A percentile compares a stretch with the other conserved stretches of the same genome.
phyloP scores from a whole-genome alignment of 2,113 vertebrate species.

The Recurvirostra avosetta region DNA sequence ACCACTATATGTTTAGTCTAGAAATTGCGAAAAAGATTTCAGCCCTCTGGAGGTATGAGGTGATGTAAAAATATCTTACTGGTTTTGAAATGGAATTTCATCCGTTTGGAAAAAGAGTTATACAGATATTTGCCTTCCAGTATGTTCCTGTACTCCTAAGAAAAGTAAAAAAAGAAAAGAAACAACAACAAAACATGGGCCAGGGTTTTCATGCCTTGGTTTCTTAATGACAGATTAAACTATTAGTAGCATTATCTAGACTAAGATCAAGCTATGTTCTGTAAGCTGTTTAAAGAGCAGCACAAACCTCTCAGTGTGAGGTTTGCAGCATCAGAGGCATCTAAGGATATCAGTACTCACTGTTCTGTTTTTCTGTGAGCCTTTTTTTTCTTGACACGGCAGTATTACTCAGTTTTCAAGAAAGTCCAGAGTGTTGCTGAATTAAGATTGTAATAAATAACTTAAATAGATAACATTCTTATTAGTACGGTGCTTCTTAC shows the following conservation, averaged over 20 bases:
- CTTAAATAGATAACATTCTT: neutral
- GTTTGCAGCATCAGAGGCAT: neutral
- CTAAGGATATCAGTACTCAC: neutral
- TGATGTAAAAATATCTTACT: neutral
- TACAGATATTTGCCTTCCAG: neutral
- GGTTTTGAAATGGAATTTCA: neutral
- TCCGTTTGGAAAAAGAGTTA: neutral
- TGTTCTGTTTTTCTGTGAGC: neutral
- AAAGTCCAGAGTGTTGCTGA: neutral
- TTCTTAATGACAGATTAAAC: neutral
- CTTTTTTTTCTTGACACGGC: neutral
- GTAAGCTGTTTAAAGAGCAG: neutral
- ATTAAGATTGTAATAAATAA: neutral
- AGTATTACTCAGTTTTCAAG: neutral
- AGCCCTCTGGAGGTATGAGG: neutral
- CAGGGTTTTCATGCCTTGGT: neutral
- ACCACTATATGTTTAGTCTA: neutral
- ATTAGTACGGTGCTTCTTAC: neutral
- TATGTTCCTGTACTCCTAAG: neutral
- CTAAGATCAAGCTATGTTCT: neutral
- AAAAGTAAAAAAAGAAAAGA: neutral
- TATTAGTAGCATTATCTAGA: neutral
- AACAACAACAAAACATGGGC: rapidly evolving
- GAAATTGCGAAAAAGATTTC: neutral
- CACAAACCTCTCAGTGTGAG: neutral